A percentile compares a stretch with the other conserved stretches of the same genome.
Conservation (phyloP, 37 sponge, comb jelly and placozoan species). For the Haliclona indistincta region DNA sequence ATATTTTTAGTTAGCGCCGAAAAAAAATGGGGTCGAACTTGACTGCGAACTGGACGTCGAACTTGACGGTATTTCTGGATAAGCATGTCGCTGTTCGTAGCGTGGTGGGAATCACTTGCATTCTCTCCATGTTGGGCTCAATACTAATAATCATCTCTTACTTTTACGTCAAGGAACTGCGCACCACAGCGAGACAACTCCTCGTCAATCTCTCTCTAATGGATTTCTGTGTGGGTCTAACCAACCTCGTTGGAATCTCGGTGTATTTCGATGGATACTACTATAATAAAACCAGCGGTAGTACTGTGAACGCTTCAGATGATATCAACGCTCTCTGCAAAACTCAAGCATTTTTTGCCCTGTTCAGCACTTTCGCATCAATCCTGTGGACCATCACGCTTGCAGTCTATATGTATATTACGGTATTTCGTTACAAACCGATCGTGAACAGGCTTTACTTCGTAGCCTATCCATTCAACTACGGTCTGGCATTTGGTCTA, state of each 20-base stretch:
- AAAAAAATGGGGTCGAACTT: too few relatives aligned
- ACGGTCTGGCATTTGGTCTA: slow-evolving; percentile 21
- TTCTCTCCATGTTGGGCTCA: slow-evolving; percentile 42
- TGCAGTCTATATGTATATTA: slow-evolving; percentile 53
- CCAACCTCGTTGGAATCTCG: slow-evolving; percentile 45
- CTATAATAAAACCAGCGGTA: neutral
- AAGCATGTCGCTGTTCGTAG: slow-evolving; percentile 3
- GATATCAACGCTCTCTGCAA: slow-evolving; percentile 25
- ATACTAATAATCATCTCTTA: slow-evolving; percentile 59
- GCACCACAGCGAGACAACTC: slow-evolving; percentile 46
- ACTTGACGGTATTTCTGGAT: too few relatives aligned
- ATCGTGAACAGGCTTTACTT: neutral
- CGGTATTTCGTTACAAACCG: slow-evolving; percentile 1
- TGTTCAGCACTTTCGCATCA: slow-evolving; percentile 38
- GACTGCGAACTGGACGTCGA: too few relatives aligned
- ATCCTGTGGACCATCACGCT: slow-evolving; percentile 58
- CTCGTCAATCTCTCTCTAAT: slow-evolving; percentile 57
- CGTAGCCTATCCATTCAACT: slow-evolving; percentile 27
- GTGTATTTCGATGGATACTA: slow-evolving; percentile 34
- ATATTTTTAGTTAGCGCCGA: too few relatives aligned
- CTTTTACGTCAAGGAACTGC: slow-evolving; percentile 18
- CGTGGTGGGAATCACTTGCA: slow-evolving; percentile 17
- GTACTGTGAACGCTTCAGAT: neutral
- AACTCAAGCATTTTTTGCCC: slow-evolving; percentile 44
- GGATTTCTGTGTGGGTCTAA: slow-evolving; percentile 24